phyloP scores from a whole-genome alignment of 2,888 invertebrate genomes.

The Agonopterix alstromeriana region DNA sequence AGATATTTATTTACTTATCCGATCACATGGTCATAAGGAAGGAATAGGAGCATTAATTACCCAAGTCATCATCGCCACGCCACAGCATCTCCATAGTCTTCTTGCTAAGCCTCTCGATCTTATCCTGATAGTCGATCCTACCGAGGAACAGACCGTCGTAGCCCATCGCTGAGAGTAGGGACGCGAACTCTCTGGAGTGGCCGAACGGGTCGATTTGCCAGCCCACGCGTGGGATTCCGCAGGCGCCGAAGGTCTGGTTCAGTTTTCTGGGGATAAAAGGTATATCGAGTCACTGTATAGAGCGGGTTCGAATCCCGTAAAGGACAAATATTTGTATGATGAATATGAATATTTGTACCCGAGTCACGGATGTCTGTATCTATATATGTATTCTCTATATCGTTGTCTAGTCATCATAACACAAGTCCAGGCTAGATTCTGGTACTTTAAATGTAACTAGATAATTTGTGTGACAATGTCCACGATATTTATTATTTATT shows the following conservation, averaged over 20 bases:
- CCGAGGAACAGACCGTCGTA: slow-evolving; percentile 93
- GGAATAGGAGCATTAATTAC: slow-evolving; percentile 64
- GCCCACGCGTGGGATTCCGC: slow-evolving; percentile 83
- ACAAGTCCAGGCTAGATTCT: no score
- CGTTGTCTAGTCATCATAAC: no score
- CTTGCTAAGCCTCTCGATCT: slow-evolving; percentile 71
- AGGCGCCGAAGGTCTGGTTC: slow-evolving; percentile 82
- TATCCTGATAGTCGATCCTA: slow-evolving; percentile 92
- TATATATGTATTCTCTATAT: no score
- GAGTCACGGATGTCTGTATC: no score
- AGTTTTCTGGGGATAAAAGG: slow-evolving; percentile 52
- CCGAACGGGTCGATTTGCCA: slow-evolving; percentile 94
- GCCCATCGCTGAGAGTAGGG: slow-evolving; percentile 85
- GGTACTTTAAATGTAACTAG: no score
- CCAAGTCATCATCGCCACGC: slow-evolving; percentile 83
- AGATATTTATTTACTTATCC: no score
- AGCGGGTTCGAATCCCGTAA: no score
- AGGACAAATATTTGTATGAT: no score
- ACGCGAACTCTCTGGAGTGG: slow-evolving; percentile 91
- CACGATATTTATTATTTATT: no score
- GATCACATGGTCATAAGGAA: no score
- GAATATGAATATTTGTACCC: no score
- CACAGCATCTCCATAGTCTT: slow-evolving; percentile 90
- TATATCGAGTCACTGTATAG: not conserved
- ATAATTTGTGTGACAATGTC: no score